These are phyloP conservation scores for Dicrurus megarhynchus DNA, from an alignment of 2,113 vertebrate species.

Conservation along the genomic window DNA sequence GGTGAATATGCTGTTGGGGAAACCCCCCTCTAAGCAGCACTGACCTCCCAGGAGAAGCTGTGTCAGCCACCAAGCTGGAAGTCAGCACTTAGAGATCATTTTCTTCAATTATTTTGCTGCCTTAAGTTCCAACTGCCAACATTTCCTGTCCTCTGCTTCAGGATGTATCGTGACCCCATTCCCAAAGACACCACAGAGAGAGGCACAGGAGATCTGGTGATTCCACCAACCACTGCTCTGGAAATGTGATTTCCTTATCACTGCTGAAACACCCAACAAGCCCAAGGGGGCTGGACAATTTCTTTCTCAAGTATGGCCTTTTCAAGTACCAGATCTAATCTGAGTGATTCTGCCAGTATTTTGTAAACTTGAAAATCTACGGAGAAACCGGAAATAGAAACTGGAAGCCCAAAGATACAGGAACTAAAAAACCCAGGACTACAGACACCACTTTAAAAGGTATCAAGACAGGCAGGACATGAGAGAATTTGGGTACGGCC, in stretches of 20 bases:
- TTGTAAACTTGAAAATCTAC: background rate
- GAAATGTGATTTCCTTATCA: rapidly evolving
- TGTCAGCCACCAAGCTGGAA: background rate
- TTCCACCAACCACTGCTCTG: background rate
- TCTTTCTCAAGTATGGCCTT: background rate
- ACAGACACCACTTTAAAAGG: background rate
- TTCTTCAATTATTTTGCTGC: background rate
- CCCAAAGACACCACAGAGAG: background rate
- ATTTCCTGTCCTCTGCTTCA: background rate
- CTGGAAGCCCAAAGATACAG: background rate
- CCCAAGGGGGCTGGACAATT: rapidly evolving
- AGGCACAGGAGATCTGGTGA: background rate
- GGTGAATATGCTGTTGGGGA: background rate
- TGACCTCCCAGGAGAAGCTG: background rate
- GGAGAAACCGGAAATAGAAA: background rate
- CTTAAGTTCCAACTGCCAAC: background rate
- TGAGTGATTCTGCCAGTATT: background rate
- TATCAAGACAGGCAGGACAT: background rate
- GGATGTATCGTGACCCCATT: background rate
- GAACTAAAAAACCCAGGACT: background rate
- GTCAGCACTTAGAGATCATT: background rate
- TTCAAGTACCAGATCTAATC: background rate
- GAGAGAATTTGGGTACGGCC: background rate
- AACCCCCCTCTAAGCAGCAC: background rate
- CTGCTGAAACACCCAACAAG: background rate